Conservation (phyloP, 2,888 invertebrate species). For the Cabera pusaria region DNA sequence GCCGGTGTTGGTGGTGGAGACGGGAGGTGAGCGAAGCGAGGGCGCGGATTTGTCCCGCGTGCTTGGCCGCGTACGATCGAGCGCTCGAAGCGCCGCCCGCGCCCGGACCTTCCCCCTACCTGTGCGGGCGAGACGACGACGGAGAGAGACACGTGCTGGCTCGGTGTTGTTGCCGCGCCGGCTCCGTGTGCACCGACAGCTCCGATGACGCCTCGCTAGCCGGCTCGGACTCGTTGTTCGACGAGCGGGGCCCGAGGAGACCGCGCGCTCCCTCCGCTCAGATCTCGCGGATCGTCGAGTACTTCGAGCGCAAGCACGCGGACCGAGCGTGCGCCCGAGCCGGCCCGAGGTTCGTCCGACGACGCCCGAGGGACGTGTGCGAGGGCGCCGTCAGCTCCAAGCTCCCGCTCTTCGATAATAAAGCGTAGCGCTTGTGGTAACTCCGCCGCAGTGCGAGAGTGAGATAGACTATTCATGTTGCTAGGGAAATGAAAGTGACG, state of each 20-base stretch:
- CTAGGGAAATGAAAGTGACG: no score
- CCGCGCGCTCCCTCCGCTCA: constrained; percentile 85
- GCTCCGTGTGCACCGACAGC: constrained; percentile 92
- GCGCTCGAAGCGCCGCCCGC: constrained; percentile 42
- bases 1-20: constrained; percentile 72
- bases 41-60: constrained; percentile 49
- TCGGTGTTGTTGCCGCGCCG: constrained; percentile 64
- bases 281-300: constrained; percentile 93
- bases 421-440: constrained; percentile 57
- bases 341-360: no score
- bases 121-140: constrained; percentile 2
- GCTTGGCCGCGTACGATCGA: constrained; percentile 58
- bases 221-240: constrained; percentile 88
- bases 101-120: constrained; percentile 26
- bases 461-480: no score
- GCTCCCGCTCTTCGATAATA: constrained; percentile 91
- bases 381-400: constrained; percentile 94
- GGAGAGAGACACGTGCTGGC: constrained; percentile 60
- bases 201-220: constrained; percentile 93
- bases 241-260: constrained; percentile 85
- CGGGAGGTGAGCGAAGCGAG: constrained; percentile 34
- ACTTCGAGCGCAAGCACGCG: constrained; percentile 91
- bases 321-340: constrained; percentile 39
- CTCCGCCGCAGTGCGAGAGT: no score
- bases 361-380: constrained; percentile 83